These are phyloP conservation scores for Genyomyrus donnyi DNA, from an alignment of 2,113 vertebrate species.

Conservation along the genomic window DNA sequence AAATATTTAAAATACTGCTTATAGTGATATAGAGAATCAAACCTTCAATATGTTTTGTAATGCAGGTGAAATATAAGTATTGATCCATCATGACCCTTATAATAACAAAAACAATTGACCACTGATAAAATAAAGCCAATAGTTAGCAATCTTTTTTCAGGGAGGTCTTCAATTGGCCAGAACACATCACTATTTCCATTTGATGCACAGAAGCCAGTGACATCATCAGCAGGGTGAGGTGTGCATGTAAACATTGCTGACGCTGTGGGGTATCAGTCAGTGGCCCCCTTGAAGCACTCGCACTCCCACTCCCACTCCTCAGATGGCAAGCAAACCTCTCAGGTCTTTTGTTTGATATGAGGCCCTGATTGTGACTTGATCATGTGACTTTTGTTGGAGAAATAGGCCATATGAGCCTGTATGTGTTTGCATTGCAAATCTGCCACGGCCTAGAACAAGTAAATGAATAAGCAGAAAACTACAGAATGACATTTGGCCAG, in stretches of 20 bases:
- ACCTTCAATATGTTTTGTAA: not conserved
- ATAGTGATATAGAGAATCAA: not conserved
- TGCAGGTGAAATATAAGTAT: not conserved
- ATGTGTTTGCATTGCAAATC: conserved; percentile 6
- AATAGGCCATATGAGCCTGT: not conserved
- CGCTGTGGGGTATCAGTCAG: not conserved
- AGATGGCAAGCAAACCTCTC: not conserved
- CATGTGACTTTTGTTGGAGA: not conserved
- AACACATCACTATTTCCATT: not conserved
- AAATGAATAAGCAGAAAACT: not conserved
- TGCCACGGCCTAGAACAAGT: not conserved
- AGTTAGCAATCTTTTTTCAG: not conserved
- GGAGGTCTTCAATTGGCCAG: not conserved
- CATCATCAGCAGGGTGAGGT: not conserved
- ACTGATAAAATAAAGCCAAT: not conserved
- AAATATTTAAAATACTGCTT: not conserved
- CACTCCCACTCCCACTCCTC: not conserved
- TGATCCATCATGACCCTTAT: not conserved
- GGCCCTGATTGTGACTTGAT: not conserved
- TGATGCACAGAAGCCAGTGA: not conserved
- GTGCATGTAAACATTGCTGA: not conserved
- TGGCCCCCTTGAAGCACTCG: not conserved
- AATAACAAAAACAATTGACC: not conserved
- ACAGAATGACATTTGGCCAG: not conserved
- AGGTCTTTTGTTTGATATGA: not conserved